These are phyloP conservation scores for Euthynnus affinis DNA, from an alignment of 2,797 vertebrate species.

Conservation along the genomic window DNA sequence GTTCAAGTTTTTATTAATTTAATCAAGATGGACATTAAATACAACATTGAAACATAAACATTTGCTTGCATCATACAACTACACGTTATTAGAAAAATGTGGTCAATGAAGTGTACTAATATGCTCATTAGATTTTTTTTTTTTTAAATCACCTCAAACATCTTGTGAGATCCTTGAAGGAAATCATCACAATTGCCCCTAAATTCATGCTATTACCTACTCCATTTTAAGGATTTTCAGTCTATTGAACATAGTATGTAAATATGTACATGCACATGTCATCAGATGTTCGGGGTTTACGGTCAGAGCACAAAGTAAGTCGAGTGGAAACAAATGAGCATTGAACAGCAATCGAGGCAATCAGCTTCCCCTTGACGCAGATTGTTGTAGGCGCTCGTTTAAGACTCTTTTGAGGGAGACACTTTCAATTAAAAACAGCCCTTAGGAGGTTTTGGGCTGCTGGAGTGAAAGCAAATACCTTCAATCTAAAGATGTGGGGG, in stretches of 20 bases:
- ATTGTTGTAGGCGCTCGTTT: constrained; percentile 40
- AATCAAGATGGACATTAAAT: background rate
- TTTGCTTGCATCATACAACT: background rate
- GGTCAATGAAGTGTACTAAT: background rate
- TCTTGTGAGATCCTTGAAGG: constrained; percentile 15
- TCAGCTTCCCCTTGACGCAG: constrained; percentile 33
- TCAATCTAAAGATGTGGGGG: background rate
- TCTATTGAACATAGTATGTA: constrained; percentile 42
- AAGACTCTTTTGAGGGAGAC: constrained; percentile 42
- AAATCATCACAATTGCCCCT: constrained; percentile 27
- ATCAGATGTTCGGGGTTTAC: constrained; percentile 61
- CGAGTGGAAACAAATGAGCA: constrained; percentile 57
- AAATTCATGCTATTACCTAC: background rate
- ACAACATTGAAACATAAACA: background rate
- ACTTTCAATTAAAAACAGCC: constrained; percentile 52
- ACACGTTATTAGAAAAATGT: background rate
- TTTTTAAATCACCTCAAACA: background rate
- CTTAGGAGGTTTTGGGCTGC: background rate
- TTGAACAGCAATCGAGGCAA: constrained; percentile 52
- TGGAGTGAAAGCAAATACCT: accelerated
- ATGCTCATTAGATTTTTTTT: constrained; percentile 21
- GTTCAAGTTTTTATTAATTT: constrained; percentile 4
- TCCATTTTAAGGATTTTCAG: constrained; percentile 1
- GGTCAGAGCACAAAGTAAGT: constrained; percentile 69
- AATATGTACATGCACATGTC: constrained; percentile 41